Conservation (phyloP, 2,888 invertebrate genomes). For the Cremastinae sp. region DNA sequence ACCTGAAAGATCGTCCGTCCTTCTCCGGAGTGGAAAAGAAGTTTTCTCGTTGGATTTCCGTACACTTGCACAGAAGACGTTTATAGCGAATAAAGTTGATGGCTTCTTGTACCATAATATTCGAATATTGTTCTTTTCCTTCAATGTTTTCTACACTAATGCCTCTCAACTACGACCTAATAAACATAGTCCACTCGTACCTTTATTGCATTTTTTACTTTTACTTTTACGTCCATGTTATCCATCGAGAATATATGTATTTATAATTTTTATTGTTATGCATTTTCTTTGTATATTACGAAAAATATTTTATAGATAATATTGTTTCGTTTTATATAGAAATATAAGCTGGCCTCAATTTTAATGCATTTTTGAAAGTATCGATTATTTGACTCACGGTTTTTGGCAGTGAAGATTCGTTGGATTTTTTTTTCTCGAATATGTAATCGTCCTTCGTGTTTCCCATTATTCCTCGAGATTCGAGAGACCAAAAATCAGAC, state of each 20-base stretch:
- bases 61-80: background rate
- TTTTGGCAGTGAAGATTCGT: no score
- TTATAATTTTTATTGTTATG: background rate
- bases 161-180: constrained; percentile 25
- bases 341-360: no score
- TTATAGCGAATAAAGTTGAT: constrained; percentile 12
- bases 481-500: background rate
- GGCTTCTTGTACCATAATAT: constrained; percentile 14
- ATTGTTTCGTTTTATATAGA: no score
- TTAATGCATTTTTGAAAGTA: no score
- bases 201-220: constrained; percentile 5
- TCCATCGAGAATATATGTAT: background rate
- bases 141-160: constrained; percentile 9
- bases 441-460: no score
- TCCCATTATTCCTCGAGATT: background rate
- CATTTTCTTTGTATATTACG: no score
- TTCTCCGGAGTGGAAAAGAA: background rate
- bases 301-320: no score
- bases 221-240: background rate
- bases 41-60: constrained; percentile 28
- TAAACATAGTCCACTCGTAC: constrained; percentile 24
- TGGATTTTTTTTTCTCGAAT: background rate
- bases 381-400: no score
- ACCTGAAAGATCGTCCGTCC: constrained; percentile 9
- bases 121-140: constrained; percentile 16